phyloP scores from a whole-genome alignment of 2,113 vertebrate genomes.

The Paramisgurnus dabryanus region DNA sequence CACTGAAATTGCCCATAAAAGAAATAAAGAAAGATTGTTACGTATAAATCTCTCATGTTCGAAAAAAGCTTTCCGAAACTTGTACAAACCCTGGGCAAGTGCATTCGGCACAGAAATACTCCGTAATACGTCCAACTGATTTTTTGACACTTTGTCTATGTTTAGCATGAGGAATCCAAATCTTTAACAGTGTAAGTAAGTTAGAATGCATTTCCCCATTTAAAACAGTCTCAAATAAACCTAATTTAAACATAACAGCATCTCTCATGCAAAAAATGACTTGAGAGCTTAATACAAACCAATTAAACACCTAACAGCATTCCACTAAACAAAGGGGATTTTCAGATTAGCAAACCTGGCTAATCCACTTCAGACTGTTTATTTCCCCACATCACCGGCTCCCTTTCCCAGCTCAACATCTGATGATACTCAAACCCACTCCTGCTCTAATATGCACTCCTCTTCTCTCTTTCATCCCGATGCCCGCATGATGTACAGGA shows the following conservation, averaged over 20 bases:
- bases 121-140: no score
- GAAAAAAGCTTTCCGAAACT: no score
- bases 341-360: constrained; percentile 47
- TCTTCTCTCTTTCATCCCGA: constrained; percentile 1
- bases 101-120: no score
- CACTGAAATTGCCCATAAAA: no score
- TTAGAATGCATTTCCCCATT: not conserved
- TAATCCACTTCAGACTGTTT: constrained; percentile 55
- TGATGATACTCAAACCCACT: constrained; percentile 49
- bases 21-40: no score
- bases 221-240: not conserved
- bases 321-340: constrained; percentile 44
- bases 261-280: constrained; percentile 46
- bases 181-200: no score
- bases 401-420: constrained; percentile 47
- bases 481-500: constrained; percentile 2
- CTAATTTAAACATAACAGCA: constrained; percentile 4
- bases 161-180: no score
- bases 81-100: no score
- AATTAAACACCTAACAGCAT: constrained; percentile 45
- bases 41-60: no score
- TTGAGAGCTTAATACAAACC: constrained; percentile 33
- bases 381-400: constrained; percentile 41
- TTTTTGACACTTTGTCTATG: no score
- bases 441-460: constrained; percentile 16